Conservation (phyloP, 2,888 invertebrate species). For the Megamerina dolium region DNA sequence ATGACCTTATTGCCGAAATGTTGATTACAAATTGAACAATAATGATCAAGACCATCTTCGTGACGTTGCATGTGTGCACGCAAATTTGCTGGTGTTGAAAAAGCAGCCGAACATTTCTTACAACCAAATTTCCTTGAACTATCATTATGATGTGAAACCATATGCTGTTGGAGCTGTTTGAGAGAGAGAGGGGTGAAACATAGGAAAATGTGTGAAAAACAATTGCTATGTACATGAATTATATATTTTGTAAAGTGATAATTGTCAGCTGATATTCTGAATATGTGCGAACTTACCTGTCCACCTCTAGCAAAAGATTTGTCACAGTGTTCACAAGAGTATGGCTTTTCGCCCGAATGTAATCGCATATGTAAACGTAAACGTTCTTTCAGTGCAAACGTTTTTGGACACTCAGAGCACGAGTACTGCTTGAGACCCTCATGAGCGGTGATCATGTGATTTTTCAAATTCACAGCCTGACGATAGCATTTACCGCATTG, state of each 20-base stretch:
- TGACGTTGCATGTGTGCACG: constrained; percentile 64
- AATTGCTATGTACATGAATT: background rate
- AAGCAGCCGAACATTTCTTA: constrained; percentile 63
- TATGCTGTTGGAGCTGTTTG: constrained; percentile 59
- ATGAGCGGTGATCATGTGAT: constrained; percentile 52
- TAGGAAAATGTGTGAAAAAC: constrained; percentile 1
- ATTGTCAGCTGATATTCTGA: background rate
- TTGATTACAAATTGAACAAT: constrained; percentile 75
- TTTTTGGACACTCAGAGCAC: constrained; percentile 69
- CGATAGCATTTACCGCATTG: constrained; percentile 60
- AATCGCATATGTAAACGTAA: constrained; percentile 66
- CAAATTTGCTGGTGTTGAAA: constrained; percentile 61
- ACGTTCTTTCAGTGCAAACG: constrained; percentile 70
- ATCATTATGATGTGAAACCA: constrained; percentile 57
- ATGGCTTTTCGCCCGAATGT: constrained; percentile 67
- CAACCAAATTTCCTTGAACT: constrained; percentile 65
- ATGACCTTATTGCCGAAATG: constrained; percentile 70
- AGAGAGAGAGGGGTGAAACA: constrained; percentile 12
- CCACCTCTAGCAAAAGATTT: constrained; percentile 68
- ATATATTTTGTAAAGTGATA: background rate
- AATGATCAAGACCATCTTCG: constrained; percentile 67
- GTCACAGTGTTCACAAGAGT: constrained; percentile 58
- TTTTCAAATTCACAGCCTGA: constrained; percentile 59
- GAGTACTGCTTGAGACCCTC: constrained; percentile 52
- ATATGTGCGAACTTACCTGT: constrained; percentile 52